Percentiles rank a stretch among this genome's conserved stretches.
phyloP scores from a whole-genome alignment of 2,888 invertebrate species.

The Dusona sp. region DNA sequence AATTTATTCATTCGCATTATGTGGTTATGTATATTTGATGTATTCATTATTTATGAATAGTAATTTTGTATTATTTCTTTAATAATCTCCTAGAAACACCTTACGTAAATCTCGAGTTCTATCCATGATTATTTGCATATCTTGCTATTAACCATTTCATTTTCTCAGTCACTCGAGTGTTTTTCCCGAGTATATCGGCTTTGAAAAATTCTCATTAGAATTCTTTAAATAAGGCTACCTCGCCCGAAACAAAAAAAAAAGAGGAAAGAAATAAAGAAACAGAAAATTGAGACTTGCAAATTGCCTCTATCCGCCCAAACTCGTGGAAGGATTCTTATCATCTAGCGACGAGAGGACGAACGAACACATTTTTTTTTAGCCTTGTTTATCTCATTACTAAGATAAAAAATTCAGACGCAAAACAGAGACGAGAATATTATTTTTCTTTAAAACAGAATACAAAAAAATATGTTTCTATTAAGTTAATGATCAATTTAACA shows the following conservation, averaged over 20 bases:
- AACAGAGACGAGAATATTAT: background rate
- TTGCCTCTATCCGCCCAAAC: background rate
- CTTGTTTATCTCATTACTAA: slow-evolving; percentile 5
- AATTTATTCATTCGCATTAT: background rate
- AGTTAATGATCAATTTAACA: too few relatives aligned
- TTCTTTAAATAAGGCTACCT: slow-evolving; percentile 21
- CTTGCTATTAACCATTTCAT: background rate
- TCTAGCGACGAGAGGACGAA: slow-evolving; percentile 6
- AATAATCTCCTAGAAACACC: slow-evolving; percentile 20
- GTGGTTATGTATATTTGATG: slow-evolving; percentile 1
- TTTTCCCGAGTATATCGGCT: background rate
- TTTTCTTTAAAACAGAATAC: background rate
- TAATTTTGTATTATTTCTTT: background rate
- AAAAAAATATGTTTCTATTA: background rate
- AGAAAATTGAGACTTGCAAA: slow-evolving; percentile 29
- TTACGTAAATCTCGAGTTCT: background rate
- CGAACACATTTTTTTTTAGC: slow-evolving; percentile 1
- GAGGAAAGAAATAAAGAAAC: background rate
- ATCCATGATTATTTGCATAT: background rate
- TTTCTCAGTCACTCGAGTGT: background rate
- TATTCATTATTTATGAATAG: background rate
- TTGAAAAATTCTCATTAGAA: slow-evolving; percentile 38
- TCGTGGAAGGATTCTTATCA: slow-evolving; percentile 12
- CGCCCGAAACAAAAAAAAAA: background rate
- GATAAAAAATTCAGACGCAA: background rate